Conservation (phyloP, 2,113 vertebrate species). For the Tupaia tana region DNA sequence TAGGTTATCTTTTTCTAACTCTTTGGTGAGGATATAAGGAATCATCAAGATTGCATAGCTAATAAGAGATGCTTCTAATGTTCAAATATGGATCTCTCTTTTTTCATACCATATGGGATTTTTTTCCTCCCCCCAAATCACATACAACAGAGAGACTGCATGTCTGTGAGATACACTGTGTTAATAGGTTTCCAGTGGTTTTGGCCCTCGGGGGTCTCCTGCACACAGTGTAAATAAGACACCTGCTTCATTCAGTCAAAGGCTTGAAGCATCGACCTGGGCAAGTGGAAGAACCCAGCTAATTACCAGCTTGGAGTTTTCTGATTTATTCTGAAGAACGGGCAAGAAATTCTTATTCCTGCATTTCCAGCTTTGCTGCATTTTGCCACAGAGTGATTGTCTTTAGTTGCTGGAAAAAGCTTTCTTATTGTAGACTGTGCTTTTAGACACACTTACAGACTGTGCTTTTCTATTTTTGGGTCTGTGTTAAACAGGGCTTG, state of each 20-base stretch:
- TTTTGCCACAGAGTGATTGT: background rate
- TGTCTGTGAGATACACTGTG: background rate
- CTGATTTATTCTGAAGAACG: conserved; percentile 4
- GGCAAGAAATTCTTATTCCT: background rate
- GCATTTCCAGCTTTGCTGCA: background rate
- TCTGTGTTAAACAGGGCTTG: background rate
- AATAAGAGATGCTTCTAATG: background rate
- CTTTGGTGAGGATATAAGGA: background rate
- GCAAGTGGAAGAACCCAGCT: background rate
- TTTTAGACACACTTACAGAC: background rate
- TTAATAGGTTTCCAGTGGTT: background rate
- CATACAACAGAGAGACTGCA: background rate
- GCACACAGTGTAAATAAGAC: background rate
- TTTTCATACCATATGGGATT: background rate
- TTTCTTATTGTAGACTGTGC: background rate
- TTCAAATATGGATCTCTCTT: background rate
- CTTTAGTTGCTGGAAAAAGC: background rate
- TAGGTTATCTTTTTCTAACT: background rate
- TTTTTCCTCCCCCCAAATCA: background rate
- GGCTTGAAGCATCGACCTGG: background rate
- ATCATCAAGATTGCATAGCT: background rate
- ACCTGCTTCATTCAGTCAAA: background rate
- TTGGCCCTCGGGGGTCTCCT: background rate
- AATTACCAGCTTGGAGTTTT: background rate
- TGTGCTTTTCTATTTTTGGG: background rate